These are phyloP conservation scores for Gryon sp. DNA, from an alignment of 1,140 invertebrate genomes.

Conservation along the genomic window DNA sequence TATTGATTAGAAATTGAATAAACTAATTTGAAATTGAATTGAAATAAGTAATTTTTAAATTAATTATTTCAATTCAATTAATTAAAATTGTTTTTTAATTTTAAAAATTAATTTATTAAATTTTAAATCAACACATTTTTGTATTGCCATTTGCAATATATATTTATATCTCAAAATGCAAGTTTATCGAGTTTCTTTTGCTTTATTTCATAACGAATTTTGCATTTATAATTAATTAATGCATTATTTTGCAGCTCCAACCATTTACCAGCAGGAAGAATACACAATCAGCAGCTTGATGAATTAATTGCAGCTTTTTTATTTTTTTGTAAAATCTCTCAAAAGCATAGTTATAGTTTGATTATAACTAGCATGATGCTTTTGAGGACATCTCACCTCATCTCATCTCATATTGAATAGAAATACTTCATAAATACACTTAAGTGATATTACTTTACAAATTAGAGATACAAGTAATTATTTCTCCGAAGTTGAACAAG, in stretches of 20 bases:
- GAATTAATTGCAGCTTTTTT: slow-evolving; percentile 47
- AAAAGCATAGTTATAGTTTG: slow-evolving; percentile 48
- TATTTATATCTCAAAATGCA: no score
- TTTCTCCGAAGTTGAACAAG: slow-evolving; percentile 1
- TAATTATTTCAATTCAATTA: no score
- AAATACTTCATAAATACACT: slow-evolving; percentile 35
- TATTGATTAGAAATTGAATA: no score
- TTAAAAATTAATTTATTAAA: no score
- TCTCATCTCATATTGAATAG: slow-evolving; percentile 27
- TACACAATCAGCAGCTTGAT: slow-evolving; percentile 76
- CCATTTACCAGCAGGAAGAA: slow-evolving; percentile 77
- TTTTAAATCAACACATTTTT: no score
- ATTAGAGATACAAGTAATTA: slow-evolving; percentile 14
- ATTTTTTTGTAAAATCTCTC: slow-evolving; percentile 29
- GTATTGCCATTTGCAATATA: no score
- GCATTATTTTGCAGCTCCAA: slow-evolving; percentile 79
- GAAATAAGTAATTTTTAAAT: no score
- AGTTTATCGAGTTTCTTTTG: neutral
- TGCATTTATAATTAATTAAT: slow-evolving; percentile 16
- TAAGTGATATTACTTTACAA: slow-evolving; percentile 30
- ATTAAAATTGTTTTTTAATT: no score
- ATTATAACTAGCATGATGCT: slow-evolving; percentile 58
- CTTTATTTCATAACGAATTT: slow-evolving; percentile 2
- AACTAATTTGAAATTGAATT: no score
- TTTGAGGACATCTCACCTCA: slow-evolving; percentile 43